Evolutionary conservation across 2,888 invertebrate genomes (phyloP), one percentile per base, ranked within the genome.

Genomic region (Eumacrocentrus americanus): DNA sequence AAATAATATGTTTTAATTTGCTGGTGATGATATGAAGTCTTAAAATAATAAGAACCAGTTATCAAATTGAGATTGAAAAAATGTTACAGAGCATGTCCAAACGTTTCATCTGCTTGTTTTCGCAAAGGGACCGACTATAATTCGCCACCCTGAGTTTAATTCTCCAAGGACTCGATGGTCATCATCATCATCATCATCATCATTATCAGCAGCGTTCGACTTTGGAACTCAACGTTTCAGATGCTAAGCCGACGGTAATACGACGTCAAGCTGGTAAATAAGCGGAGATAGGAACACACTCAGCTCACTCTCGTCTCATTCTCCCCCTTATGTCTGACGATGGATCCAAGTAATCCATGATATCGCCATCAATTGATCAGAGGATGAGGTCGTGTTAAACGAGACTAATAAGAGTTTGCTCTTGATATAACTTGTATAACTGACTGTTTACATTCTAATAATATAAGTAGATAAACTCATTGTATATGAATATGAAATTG

Each of bases 181-280:
- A 6, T 23, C 46, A 11, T 12, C 4, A 22, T 5, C 40, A 16
- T 14, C 6, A 2, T 42, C 20, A 42, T 16, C 29, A 25, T n/a
- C 9, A 46, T 25, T 25, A 40, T 16, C 37, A 52, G 18, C 14
- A 34, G 50, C 22, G 14, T 44, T 44, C 35, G 44, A 42, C 44
- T 54, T 54, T 54, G 6, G 34, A n/a, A n/a, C 35, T 44, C 37
- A 16, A 53, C 20, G 29, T 47, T 58, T 25, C 52, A 62, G 66
- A 69, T 66, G 65, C 63, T 73, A 73, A 73, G 69, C 70, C 67
- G 70, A 72, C 70, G 69, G 68, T 72, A 71, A 72, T 73, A 60
- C 67, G 72, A 73, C 72, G 63, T 70, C 61, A 57, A 66, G 58
- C 67, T 64, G 66, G 70, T 72, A 72, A 72, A 73, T 74, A 69